phyloP scores from a whole-genome alignment of 2,797 vertebrate genomes.

The Syngnathus acus region DNA sequence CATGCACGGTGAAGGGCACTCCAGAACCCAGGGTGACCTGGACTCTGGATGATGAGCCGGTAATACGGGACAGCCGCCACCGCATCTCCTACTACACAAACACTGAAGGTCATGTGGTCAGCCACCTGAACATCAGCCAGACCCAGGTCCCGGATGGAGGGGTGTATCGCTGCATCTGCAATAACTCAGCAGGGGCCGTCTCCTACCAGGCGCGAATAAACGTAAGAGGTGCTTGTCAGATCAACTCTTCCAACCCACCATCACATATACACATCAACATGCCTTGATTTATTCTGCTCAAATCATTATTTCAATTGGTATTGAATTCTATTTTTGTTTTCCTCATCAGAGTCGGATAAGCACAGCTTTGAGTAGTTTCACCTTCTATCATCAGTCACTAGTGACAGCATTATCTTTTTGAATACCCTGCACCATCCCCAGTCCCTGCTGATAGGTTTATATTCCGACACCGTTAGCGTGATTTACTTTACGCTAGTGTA shows the following conservation, averaged over 20 bases:
- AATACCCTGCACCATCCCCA: constrained; percentile 20
- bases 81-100: constrained; percentile 88
- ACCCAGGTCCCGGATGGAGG: constrained; percentile 93
- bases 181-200: constrained; percentile 97
- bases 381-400: constrained; percentile 20
- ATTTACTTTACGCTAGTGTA: constrained; percentile 33
- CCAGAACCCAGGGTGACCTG: constrained; percentile 87
- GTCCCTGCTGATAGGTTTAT: constrained; percentile 39
- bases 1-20: constrained; percentile 93
- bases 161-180: constrained; percentile 95
- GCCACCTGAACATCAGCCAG: constrained; percentile 95
- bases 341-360: neutral
- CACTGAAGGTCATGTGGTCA: constrained; percentile 85
- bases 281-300: constrained; percentile 45
- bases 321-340: neutral
- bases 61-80: constrained; percentile 84
- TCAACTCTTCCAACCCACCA: constrained; percentile 93
- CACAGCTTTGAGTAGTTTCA: neutral
- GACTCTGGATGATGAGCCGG: constrained; percentile 91
- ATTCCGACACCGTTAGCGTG: constrained; percentile 36
- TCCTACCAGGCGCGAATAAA: constrained; percentile 99
- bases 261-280: constrained; percentile 69
- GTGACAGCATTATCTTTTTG: constrained; percentile 28
- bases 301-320: constrained; percentile 21
- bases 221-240: constrained; percentile 99